Percentiles rank a stretch among this genome's conserved stretches.
Conservation (phyloP, 2,888 invertebrate species). For the Mythimna impura region DNA sequence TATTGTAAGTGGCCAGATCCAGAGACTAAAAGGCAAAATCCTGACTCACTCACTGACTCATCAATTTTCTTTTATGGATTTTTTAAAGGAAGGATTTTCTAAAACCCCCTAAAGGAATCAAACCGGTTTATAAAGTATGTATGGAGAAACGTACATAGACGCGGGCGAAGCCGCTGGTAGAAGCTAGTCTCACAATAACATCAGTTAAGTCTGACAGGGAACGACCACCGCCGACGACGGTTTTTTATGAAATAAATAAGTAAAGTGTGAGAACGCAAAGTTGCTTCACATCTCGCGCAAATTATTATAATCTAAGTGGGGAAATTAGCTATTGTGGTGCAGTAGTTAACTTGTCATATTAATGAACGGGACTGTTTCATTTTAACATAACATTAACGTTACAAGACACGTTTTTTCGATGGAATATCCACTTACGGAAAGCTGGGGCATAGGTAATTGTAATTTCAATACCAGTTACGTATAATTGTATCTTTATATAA, state of each 20-base stretch:
- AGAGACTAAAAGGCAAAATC: no score
- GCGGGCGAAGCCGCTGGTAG: no score
- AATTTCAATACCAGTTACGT: not conserved
- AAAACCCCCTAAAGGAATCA: no score
- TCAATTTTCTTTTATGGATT: no score
- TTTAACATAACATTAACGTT: slow-evolving; percentile 26
- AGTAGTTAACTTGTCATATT: slow-evolving; percentile 30
- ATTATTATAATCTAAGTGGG: slow-evolving; percentile 48
- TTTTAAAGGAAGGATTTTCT: no score
- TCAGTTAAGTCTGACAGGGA: not conserved
- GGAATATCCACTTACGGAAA: not conserved
- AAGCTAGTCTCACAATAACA: no score
- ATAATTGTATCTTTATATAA: not conserved
- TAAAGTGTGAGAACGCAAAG: slow-evolving; percentile 37
- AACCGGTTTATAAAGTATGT: no score
- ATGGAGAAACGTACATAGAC: no score
- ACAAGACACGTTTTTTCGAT: not conserved
- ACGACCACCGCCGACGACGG: not conserved
- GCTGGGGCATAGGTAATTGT: not conserved
- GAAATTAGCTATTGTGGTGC: slow-evolving; percentile 45
- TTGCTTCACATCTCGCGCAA: slow-evolving; percentile 44
- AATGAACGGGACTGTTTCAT: slow-evolving; percentile 19
- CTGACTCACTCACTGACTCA: no score
- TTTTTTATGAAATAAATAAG: slow-evolving; percentile 31
- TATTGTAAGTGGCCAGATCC: no score